phyloP scores from a whole-genome alignment of 2,888 invertebrate genomes.

The Nomada flava region DNA sequence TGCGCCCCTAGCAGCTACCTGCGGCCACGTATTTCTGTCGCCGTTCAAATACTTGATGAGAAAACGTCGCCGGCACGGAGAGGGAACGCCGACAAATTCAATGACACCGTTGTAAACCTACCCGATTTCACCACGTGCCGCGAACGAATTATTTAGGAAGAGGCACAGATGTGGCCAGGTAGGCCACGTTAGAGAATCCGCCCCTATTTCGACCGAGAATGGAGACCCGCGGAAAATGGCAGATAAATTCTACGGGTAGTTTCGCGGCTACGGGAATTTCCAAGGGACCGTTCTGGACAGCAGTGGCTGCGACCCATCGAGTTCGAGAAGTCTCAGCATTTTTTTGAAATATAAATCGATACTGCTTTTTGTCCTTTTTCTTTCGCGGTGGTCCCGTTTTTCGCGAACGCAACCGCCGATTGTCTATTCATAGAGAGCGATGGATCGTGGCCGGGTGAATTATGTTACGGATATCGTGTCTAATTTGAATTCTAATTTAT shows the following conservation, averaged over 20 bases:
- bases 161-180: constrained; percentile 7
- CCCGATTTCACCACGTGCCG: constrained; percentile 29
- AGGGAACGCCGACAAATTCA: constrained; percentile 31
- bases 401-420: not conserved
- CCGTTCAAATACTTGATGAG: constrained; percentile 31
- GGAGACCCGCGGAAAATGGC: not conserved
- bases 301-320: too few relatives aligned
- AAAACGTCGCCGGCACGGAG: constrained; percentile 9
- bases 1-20: constrained; percentile 17
- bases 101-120: constrained; percentile 19
- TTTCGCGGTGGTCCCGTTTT: not conserved
- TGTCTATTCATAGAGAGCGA: not conserved
- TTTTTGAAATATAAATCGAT: not conserved
- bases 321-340: not conserved
- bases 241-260: constrained; percentile 14
- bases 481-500: constrained; percentile 33
- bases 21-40: constrained; percentile 25
- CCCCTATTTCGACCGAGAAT: not conserved
- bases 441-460: not conserved
- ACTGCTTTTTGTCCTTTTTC: too few relatives aligned
- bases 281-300: not conserved
- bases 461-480: not conserved
- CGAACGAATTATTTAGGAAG: constrained; percentile 35
- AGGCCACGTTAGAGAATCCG: not conserved
- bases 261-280: not conserved